Base-by-base conservation (phyloP, 2,888 invertebrate species). In the Pandemis corylana region DNA sequence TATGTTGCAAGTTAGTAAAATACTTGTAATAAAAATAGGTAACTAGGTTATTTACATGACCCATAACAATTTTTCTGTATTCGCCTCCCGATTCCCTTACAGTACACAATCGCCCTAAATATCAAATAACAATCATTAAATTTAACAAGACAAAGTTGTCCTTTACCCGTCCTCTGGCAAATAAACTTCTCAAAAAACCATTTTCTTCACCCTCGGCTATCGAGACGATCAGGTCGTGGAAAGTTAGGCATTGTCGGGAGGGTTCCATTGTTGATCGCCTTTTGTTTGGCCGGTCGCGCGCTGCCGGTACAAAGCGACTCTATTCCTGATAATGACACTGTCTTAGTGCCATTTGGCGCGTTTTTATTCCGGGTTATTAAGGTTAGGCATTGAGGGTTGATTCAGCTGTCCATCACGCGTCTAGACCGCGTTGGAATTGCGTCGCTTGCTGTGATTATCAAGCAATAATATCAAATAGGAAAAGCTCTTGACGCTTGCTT, bases 321-420 rank as follows among this genome's bases (percentile, higher is more conserved):
- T 81, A 84, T 85, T 56, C 79, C 80, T 81, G 83, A 81, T 85
- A 87, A 88, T 86, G 86, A 83, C 85, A 87, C 85, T 84, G 85
- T 84, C 81, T 81, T 80, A 81, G 81, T 79, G 75, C 76, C 78
- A 72, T 78, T 78, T 71, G 79, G 78, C 80, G 82, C 84, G 84
- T 84, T 86, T 85, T 82, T 74, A 74, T 73, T 69, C 59, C 28
- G 59, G 65, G 74, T 66, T 74, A 74, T 69, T 72, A 51, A 51
- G 76, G 67, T 53, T 67, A 64, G 62, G n/a, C 61, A 72, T 61
- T 28, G 28, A 56, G 28, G 42, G 13, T 15, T 12, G 13, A 20
- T 42, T 42, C 13, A 13, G 42, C 20, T 44, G 68, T 53, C 42
- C 53, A 42, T 20, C 56, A 56, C 56, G 15, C 7, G 56, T 56